A percentile compares a stretch with the other conserved stretches of the same genome.
phyloP scores from a whole-genome alignment of 2,113 vertebrate genomes.

The Tragelaphus scriptus region DNA sequence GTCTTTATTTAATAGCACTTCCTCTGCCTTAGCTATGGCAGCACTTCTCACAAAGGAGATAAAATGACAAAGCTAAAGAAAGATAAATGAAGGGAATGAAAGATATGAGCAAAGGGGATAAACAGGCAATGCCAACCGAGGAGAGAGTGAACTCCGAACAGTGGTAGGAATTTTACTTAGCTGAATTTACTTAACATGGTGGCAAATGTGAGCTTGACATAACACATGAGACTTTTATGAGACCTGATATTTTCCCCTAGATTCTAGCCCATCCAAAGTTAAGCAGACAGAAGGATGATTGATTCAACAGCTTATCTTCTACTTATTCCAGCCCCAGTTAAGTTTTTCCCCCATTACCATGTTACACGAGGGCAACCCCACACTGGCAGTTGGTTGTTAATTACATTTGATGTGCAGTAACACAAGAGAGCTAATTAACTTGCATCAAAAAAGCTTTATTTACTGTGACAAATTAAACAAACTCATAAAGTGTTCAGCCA shows the following conservation, averaged over 20 bases:
- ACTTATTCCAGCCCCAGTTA: constrained; percentile 52
- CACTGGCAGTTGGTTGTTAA: constrained; percentile 64
- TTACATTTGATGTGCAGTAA: constrained; percentile 74
- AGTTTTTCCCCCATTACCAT: constrained; percentile 59
- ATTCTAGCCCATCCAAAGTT: constrained; percentile 19
- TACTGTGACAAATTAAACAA: constrained; percentile 73
- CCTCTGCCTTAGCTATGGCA: constrained; percentile 2
- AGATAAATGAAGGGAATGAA: constrained; percentile 44
- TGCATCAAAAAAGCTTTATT: constrained; percentile 72
- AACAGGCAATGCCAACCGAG: not conserved
- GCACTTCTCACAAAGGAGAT: constrained; percentile 18
- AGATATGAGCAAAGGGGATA: constrained; percentile 26
- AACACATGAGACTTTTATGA: constrained; percentile 15
- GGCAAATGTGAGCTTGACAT: constrained; percentile 27
- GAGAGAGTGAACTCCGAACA: not conserved
- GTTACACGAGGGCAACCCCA: constrained; percentile 68
- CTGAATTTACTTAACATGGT: constrained; percentile 21
- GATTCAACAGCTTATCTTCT: constrained; percentile 44
- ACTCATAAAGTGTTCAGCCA: constrained; percentile 69
- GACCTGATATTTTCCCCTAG: not conserved
- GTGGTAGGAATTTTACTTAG: constrained; percentile 18
- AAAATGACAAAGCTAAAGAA: constrained; percentile 48
- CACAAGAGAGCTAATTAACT: constrained; percentile 71
- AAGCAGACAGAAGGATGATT: constrained; percentile 18
- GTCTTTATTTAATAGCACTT: constrained; percentile 11